Evolutionary conservation across 1,140 invertebrate genomes (phyloP).

Genomic region (Melitaea cinxia): DNA sequence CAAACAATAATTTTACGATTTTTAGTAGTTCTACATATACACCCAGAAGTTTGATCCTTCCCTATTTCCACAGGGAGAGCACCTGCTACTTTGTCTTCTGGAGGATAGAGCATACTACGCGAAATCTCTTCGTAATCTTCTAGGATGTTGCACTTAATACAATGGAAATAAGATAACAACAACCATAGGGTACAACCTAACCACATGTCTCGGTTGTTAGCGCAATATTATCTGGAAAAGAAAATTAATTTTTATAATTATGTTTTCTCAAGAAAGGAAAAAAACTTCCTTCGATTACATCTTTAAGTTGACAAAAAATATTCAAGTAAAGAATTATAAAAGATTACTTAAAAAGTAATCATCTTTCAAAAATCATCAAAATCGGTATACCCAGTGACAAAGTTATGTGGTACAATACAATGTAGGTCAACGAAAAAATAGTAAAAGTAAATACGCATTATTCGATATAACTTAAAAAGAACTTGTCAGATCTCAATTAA

Average conservation of each 20-base stretch:
- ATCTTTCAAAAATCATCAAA: too few species aligned
- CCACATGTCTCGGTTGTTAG: conserved; percentile 49
- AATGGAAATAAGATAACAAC: conserved; percentile 61
- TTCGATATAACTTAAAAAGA: too few species aligned
- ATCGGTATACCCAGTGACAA: too few species aligned
- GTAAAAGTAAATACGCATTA: too few species aligned
- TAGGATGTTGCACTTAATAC: conserved; percentile 49
- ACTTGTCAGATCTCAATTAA: too few species aligned
- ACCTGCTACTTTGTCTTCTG: conserved; percentile 46
- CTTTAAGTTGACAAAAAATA: too few species aligned
- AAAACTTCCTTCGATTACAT: too few species aligned
- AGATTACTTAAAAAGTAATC: too few species aligned
- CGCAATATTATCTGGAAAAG: conserved; percentile 36
- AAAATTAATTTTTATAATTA: not conserved
- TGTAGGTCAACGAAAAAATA: too few species aligned
- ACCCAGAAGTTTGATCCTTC: conserved; percentile 58
- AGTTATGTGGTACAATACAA: too few species aligned
- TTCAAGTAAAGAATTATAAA: too few species aligned
- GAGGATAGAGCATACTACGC: conserved; percentile 53
- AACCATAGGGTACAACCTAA: conserved; percentile 58
- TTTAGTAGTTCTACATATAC: conserved; percentile 60
- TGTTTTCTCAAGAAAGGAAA: not conserved
- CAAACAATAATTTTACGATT: conserved; percentile 56
- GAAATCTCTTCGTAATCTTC: conserved; percentile 61
- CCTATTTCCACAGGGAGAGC: conserved; percentile 55